Evolutionary conservation across 1,140 invertebrate species (phyloP).

Genomic region (Coelopa frigida): DNA sequence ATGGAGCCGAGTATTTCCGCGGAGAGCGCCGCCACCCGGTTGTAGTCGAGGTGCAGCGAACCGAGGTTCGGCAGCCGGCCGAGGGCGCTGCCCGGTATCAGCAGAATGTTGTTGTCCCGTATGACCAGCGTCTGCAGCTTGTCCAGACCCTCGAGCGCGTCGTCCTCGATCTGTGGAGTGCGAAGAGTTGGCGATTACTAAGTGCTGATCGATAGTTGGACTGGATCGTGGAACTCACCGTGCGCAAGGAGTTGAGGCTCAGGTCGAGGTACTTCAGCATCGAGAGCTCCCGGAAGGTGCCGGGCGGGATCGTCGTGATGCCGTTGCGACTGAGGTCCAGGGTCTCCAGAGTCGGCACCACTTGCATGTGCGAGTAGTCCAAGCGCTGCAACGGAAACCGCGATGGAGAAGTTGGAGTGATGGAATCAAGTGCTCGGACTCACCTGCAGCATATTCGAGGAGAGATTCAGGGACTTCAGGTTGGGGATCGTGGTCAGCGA

Average conservation of each 20-base stretch:
- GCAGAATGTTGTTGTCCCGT: conserved; percentile 78
- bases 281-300: conserved; percentile 67
- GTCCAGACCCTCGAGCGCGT: conserved; percentile 72
- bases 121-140: conserved; percentile 72
- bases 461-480: conserved; percentile 68
- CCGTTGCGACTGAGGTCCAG: conserved; percentile 79
- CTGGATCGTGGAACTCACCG: conserved; percentile 51
- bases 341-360: conserved; percentile 59
- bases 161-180: conserved; percentile 68
- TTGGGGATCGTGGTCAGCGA: conserved; percentile 61
- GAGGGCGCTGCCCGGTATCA: conserved; percentile 72
- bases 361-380: conserved; percentile 59
- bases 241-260: conserved; percentile 76
- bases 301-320: conserved; percentile 69
- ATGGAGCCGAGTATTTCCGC: conserved; percentile 64
- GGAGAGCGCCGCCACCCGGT: conserved; percentile 77
- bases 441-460: conserved; percentile 70
- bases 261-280: conserved; percentile 69
- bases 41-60: conserved; percentile 73
- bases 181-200: not conserved
- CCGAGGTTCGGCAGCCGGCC: conserved; percentile 64
- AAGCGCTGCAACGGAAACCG: conserved; percentile 45
- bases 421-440: conserved; percentile 6
- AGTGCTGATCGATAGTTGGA: not conserved
- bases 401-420: not conserved